phyloP scores from a whole-genome alignment of 2,797 vertebrate species.

The Galagoides demidoff region DNA sequence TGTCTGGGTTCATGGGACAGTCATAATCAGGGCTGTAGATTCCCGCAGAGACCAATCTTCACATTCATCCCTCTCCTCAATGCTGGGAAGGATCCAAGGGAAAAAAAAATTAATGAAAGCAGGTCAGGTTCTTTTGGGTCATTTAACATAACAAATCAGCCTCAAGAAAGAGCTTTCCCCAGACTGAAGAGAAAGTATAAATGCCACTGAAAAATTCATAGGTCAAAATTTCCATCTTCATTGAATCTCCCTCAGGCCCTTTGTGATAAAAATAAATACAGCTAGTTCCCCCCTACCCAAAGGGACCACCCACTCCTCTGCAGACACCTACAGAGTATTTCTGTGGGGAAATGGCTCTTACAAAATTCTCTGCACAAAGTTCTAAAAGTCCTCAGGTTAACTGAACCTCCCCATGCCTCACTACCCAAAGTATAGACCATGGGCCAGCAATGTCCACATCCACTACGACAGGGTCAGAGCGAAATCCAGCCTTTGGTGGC shows the following conservation, averaged over 20 bases:
- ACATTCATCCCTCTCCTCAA: background rate
- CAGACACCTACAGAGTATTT: background rate
- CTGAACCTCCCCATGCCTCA: background rate
- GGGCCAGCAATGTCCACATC: background rate
- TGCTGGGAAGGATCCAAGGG: background rate
- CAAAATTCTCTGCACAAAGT: background rate
- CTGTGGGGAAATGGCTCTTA: background rate
- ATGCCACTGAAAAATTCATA: slow-evolving; percentile 70
- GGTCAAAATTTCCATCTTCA: slow-evolving; percentile 63
- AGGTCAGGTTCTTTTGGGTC: slow-evolving; percentile 52
- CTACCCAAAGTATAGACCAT: background rate
- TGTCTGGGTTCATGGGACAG: background rate
- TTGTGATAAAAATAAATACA: slow-evolving; percentile 45
- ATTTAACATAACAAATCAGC: slow-evolving; percentile 62
- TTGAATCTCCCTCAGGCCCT: slow-evolving; percentile 38
- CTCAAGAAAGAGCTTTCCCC: slow-evolving; percentile 61
- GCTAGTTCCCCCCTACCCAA: background rate
- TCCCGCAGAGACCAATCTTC: background rate
- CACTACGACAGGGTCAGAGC: background rate
- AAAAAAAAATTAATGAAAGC: slow-evolving; percentile 59
- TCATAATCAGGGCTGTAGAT: background rate
- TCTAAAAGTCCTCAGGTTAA: background rate
- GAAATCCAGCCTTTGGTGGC: background rate
- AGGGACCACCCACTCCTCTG: background rate
- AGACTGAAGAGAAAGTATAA: slow-evolving; percentile 55